Conservation (phyloP, 53 echinoderm and acorn worm species). For the Temnopleurus reevesii region DNA sequence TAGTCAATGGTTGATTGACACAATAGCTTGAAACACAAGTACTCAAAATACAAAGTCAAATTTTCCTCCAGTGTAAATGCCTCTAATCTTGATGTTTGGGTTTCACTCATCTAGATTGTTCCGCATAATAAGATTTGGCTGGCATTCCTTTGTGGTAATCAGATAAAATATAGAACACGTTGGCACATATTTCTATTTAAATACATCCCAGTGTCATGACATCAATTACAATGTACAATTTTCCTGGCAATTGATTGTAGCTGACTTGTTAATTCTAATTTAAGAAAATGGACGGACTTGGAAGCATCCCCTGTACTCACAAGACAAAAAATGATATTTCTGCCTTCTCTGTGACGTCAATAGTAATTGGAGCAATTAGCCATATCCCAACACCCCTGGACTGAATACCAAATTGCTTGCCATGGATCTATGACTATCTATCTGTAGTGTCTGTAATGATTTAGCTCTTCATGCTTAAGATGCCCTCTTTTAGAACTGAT, state of each 20-base stretch:
- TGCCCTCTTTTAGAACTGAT: neutral
- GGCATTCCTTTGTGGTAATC: neutral
- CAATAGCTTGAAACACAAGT: no score
- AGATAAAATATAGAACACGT: neutral
- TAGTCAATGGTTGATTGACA: no score
- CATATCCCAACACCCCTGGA: conserved; percentile 33
- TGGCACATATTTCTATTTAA: conserved; percentile 9
- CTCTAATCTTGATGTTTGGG: no score
- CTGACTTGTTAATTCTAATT: conserved; percentile 37
- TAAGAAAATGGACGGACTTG: conserved; percentile 5
- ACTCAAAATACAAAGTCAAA: no score
- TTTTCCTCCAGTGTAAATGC: no score
- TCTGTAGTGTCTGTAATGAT: no score
- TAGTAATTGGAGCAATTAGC: conserved; percentile 37
- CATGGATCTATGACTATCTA: no score
- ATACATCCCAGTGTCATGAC: neutral
- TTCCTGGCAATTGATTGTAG: conserved; percentile 11
- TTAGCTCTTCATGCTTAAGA: neutral
- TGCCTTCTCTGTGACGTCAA: conserved; percentile 35
- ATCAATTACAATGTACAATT: neutral
- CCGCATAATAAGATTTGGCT: conserved; percentile 8
- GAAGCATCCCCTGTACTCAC: conserved; percentile 4
- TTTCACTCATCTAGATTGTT: neutral
- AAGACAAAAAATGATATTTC: conserved; percentile 40
- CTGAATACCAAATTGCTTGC: neutral